These are phyloP conservation scores for Corythucha ciliata DNA, from an alignment of 2,888 invertebrate genomes.

Conservation along the genomic window DNA sequence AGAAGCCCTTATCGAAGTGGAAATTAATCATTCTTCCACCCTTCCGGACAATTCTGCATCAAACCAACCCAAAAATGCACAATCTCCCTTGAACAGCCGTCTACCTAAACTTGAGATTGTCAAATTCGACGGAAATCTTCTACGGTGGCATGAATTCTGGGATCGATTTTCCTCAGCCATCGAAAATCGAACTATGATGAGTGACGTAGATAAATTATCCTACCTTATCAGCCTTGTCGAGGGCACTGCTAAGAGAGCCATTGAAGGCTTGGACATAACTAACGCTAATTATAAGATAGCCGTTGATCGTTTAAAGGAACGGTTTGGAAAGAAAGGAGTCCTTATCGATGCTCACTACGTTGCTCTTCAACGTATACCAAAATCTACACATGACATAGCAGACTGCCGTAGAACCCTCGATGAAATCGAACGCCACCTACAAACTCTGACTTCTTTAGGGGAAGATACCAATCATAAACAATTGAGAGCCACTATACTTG, in stretches of 20 bases:
- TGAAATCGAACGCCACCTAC: background rate
- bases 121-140: background rate
- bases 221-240: slow-evolving; percentile 2
- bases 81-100: background rate
- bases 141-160: slow-evolving; percentile 6
- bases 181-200: background rate
- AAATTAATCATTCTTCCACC: background rate
- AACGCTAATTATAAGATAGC: slow-evolving; percentile 4
- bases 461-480: background rate
- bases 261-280: slow-evolving; percentile 3
- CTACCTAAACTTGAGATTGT: background rate
- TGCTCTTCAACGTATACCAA: slow-evolving; percentile 4
- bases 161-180: slow-evolving; percentile 4
- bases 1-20: background rate
- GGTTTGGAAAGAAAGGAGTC: slow-evolving; percentile 7
- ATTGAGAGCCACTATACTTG: background rate
- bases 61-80: background rate
- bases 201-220: slow-evolving; percentile 8
- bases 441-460: background rate
- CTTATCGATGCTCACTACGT: slow-evolving; percentile 5
- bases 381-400: background rate
- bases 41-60: background rate
- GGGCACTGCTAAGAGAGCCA: slow-evolving; percentile 2
- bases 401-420: background rate
- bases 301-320: background rate